Conservation (phyloP, 2,797 vertebrate species). For the Pseudopleuronectes americanus region DNA sequence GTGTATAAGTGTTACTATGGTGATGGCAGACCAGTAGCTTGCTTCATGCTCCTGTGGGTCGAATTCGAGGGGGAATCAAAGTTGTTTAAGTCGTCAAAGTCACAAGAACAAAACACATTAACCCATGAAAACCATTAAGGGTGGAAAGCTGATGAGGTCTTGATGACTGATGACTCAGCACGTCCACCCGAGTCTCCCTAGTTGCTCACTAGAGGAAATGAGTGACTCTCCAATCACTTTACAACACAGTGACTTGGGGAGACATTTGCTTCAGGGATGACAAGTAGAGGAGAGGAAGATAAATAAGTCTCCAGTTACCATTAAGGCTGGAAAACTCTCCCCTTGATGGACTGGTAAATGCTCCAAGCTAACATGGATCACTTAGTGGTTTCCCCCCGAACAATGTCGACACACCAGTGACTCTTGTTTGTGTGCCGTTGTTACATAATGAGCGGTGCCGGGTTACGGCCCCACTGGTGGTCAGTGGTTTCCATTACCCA, state of each 20-base stretch:
- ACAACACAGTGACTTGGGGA: neutral
- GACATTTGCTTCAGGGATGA: neutral
- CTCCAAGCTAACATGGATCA: neutral
- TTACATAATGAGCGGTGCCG: constrained; percentile 28
- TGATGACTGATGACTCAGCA: neutral
- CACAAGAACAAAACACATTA: too few species aligned
- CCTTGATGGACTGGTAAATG: constrained; percentile 25
- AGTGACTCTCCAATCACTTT: constrained; percentile 10
- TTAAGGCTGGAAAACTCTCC: constrained; percentile 19
- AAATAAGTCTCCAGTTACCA: constrained; percentile 2
- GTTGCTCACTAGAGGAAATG: neutral
- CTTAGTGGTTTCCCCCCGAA: constrained; percentile 28
- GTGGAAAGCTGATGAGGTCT: neutral
- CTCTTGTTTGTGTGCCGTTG: constrained; percentile 25
- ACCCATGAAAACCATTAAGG: neutral
- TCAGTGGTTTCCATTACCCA: constrained; percentile 47
- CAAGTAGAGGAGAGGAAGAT: constrained; percentile 1
- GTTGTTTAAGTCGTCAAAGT: too few species aligned
- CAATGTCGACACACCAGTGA: constrained; percentile 17
- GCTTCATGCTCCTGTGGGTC: neutral
- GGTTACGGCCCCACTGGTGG: constrained; percentile 34
- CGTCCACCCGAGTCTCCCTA: neutral
- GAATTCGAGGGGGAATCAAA: too few species aligned
- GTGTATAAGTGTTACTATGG: neutral
- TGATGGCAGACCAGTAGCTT: neutral